These are phyloP conservation scores for Eulemur albifrons DNA, from an alignment of 2,797 vertebrate genomes.

Conservation along the genomic window DNA sequence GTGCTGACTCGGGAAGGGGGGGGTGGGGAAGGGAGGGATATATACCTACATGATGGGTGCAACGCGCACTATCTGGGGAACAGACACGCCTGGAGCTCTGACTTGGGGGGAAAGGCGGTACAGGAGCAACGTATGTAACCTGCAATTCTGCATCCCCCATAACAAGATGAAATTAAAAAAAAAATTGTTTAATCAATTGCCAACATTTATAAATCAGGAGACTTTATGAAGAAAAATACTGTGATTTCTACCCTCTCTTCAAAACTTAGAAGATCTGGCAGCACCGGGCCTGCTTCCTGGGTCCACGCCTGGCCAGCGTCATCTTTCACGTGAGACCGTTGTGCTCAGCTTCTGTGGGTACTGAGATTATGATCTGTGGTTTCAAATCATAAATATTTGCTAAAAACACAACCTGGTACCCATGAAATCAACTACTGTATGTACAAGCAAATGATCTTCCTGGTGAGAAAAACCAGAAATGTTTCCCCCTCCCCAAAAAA, in stretches of 20 bases:
- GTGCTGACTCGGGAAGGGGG: no score
- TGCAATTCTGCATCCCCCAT: no score
- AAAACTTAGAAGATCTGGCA: neutral
- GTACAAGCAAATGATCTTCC: neutral
- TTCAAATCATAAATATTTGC: neutral
- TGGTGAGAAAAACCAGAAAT: neutral
- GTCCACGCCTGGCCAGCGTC: neutral
- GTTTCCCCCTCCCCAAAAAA: neutral
- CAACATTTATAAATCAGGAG: neutral
- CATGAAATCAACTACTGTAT: neutral
- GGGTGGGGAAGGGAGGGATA: no score
- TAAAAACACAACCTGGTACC: neutral
- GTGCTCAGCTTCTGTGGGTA: neutral
- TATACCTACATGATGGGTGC: no score
- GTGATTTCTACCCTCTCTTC: neutral
- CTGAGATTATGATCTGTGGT: neutral
- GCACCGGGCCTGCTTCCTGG: neutral
- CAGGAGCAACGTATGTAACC: no score
- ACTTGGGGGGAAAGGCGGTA: no score
- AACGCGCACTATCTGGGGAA: no score
- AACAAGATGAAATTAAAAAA: no score
- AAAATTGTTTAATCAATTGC: neutral
- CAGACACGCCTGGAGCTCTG: no score
- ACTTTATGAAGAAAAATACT: neutral
- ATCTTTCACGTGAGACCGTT: neutral